A percentile compares a stretch with the other conserved stretches of the same genome.
These are phyloP conservation scores for Rhadinocentrus ornatus DNA, from an alignment of 2,797 vertebrate species.

Conservation along the genomic window DNA sequence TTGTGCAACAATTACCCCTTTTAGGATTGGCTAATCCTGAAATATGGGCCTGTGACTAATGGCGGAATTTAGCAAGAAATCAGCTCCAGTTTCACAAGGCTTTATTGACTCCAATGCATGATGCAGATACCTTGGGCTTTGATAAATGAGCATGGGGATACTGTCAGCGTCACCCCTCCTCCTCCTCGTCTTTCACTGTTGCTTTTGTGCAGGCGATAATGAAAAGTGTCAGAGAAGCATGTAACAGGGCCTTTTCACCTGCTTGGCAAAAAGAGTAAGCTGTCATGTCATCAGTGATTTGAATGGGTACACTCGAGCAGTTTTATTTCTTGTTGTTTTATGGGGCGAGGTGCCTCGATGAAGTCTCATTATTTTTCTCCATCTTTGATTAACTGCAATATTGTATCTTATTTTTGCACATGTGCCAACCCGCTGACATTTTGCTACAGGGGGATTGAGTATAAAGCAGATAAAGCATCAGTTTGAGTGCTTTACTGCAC, in stretches of 20 bases:
- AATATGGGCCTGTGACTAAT: slow-evolving; percentile 95
- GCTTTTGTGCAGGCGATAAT: slow-evolving; percentile 87
- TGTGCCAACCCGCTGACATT: slow-evolving; percentile 62
- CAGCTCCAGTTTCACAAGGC: slow-evolving; percentile 94
- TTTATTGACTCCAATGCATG: slow-evolving; percentile 89
- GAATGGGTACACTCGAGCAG: slow-evolving; percentile 65
- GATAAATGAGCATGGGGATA: slow-evolving; percentile 87
- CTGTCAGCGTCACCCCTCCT: slow-evolving; percentile 48
- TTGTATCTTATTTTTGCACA: slow-evolving; percentile 64
- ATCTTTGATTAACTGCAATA: slow-evolving; percentile 53
- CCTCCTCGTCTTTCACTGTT: slow-evolving; percentile 85
- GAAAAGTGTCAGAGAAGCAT: slow-evolving; percentile 87
- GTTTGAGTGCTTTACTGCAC: slow-evolving; percentile 55
- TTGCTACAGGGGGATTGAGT: slow-evolving; percentile 56
- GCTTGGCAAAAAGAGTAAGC: slow-evolving; percentile 72
- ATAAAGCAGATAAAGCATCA: slow-evolving; percentile 35
- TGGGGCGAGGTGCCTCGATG: slow-evolving; percentile 56
- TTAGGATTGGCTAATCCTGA: slow-evolving; percentile 82
- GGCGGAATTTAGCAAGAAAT: slow-evolving; percentile 99
- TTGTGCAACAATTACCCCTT: slow-evolving; percentile 73
- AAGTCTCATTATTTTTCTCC: slow-evolving; percentile 11
- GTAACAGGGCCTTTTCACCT: slow-evolving; percentile 81
- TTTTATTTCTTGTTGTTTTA: slow-evolving; percentile 75
- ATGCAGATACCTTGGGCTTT: slow-evolving; percentile 87
- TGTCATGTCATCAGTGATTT: slow-evolving; percentile 67